These are phyloP conservation scores for Pachypeltis micranthus DNA, from an alignment of 1,140 invertebrate genomes.

Conservation along the genomic window DNA sequence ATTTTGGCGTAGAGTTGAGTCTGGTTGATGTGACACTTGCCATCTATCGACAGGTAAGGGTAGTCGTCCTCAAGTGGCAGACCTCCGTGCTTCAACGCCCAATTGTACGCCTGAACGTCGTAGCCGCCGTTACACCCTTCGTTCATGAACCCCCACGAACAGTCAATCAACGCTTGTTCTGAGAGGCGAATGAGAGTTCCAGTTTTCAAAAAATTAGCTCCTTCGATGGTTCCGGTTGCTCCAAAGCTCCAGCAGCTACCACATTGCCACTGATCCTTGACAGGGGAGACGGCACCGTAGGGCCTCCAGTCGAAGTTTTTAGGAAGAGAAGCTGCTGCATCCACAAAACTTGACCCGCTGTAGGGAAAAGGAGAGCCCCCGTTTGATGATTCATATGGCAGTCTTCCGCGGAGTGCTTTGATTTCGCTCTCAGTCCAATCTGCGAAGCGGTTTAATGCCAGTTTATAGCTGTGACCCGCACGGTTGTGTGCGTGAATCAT, in stretches of 20 bases:
- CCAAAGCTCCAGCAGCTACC: conserved; percentile 55
- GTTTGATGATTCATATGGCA: conserved; percentile 38
- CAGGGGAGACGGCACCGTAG: conserved; percentile 69
- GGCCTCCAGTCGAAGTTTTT: conserved; percentile 71
- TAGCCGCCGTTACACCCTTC: neutral
- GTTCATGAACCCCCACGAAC: conserved; percentile 33
- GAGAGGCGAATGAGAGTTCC: conserved; percentile 34
- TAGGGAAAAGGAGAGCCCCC: conserved; percentile 10
- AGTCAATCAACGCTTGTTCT: conserved; percentile 63
- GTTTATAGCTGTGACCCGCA: conserved; percentile 53
- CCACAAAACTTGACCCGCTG: no score
- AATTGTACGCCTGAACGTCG: conserved; percentile 43
- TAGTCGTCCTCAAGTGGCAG: neutral
- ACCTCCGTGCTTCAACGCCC: neutral
- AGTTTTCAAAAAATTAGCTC: neutral
- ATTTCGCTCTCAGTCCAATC: conserved; percentile 69
- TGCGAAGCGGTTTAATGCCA: conserved; percentile 77
- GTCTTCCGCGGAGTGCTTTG: conserved; percentile 62
- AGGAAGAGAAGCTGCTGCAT: conserved; percentile 50
- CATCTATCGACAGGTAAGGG: neutral
- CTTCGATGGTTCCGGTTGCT: conserved; percentile 26
- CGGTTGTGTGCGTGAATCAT: conserved; percentile 77
- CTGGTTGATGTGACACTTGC: neutral
- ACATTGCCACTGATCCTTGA: conserved; percentile 82
- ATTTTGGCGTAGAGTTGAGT: neutral